Evolutionary conservation across 2,888 invertebrate species (phyloP), one percentile per base, ranked within the genome.

Genomic region (Pyrrhosoma nymphula): DNA sequence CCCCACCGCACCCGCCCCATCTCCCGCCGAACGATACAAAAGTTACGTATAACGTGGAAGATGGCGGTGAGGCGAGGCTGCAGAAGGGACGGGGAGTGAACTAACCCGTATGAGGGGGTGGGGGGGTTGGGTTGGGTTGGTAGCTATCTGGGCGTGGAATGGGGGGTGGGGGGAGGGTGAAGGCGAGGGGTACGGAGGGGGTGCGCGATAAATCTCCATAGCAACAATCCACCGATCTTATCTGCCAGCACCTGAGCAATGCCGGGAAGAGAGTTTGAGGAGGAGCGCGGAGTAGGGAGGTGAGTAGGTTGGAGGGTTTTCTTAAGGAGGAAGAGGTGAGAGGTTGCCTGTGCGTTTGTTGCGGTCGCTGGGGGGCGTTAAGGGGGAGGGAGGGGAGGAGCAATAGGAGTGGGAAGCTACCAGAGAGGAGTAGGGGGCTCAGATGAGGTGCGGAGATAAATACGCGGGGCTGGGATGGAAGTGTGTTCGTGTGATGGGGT

Each of bases 211-310:
- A 93, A 93, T 93, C 93, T 93, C 69, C 69, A 69, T 93, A n/a
- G 93, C 69, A 93, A 93, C 93, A 93, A 93, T 93, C 75, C 93
- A 14, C 47, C 93, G 93, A 93, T 93, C 69, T 69, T 93, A 93
- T 93, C 93, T 93, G 69, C 75, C 69, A 93, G 93, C 93, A 93
- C 93, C 93, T 93, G 93, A 93, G 69, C 93, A 69, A 93, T 93
- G 93, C 75, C 3, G 93, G 39, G 30, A 35, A 35, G 16, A n/a
- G 35, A 26, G n/a, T 26, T 69, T 82, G 82, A 82, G 82, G 35
- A 82, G 35, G 35, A 35, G 69, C n/a, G 60, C 1, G 60, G 60
- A 60, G 60, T 1, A 60, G 8, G n/a, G n/a, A 69, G 30, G 35
- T 35, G 35, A n/a, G 35, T 8, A 6, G 26, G 82, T 16, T 82